These are phyloP conservation scores for Linepithema humile DNA, from an alignment of 1,140 invertebrate species.

Conservation along the genomic window DNA sequence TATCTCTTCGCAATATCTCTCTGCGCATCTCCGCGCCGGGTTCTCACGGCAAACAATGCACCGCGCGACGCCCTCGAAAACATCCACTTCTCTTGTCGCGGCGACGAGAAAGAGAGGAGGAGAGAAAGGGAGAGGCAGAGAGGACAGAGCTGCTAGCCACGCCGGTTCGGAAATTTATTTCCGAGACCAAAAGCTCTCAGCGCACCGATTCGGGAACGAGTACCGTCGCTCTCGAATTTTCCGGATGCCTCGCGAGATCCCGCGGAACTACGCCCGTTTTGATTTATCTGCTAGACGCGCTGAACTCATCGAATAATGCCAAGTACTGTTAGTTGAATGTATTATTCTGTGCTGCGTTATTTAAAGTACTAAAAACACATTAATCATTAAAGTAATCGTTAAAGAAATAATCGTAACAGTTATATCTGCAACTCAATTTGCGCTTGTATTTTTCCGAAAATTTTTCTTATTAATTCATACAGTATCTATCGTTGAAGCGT, in stretches of 20 bases:
- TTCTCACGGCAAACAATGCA: slow-evolving; percentile 79
- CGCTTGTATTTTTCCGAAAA: background rate
- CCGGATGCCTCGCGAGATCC: slow-evolving; percentile 48
- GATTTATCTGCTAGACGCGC: slow-evolving; percentile 29
- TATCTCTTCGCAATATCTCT: slow-evolving; percentile 75
- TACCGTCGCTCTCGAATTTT: slow-evolving; percentile 61
- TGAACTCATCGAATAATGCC: slow-evolving; percentile 17
- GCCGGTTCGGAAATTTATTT: slow-evolving; percentile 74
- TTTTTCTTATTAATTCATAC: background rate
- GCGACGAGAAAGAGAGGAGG: slow-evolving; percentile 49
- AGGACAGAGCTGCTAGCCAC: slow-evolving; percentile 56
- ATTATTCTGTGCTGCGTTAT: background rate
- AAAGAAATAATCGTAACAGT: background rate
- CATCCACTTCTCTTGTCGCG: slow-evolving; percentile 77
- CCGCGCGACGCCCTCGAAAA: slow-evolving; percentile 77
- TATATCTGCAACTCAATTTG: background rate
- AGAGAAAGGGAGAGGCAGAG: slow-evolving; percentile 51
- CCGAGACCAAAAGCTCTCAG: slow-evolving; percentile 70
- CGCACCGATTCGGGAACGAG: slow-evolving; percentile 62
- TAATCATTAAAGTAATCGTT: too few species aligned
- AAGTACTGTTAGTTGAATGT: background rate
- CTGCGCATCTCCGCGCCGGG: slow-evolving; percentile 71
- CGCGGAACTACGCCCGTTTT: slow-evolving; percentile 15
- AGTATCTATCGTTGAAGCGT: background rate
- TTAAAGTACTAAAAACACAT: background rate